Conservation (phyloP, 2,888 invertebrate genomes). For the Drosophila kuntzei region DNA sequence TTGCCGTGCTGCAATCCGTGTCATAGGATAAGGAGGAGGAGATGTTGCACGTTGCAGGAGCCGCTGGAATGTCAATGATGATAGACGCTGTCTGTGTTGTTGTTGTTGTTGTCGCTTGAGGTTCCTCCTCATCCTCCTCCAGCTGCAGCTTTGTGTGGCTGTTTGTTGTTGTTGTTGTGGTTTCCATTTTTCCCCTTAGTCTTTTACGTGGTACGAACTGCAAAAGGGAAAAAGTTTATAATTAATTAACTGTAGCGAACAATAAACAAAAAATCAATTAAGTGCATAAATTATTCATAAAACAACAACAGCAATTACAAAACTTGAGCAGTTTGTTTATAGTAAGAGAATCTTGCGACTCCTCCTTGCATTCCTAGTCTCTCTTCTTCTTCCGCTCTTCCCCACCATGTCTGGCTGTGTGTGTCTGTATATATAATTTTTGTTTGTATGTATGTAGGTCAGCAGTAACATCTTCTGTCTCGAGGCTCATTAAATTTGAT, state of each 20-base stretch:
- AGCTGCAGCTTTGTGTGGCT: conserved; percentile 66
- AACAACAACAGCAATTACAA: conserved; percentile 54
- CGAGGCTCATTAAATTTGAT: conserved; percentile 63
- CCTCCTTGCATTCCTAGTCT: conserved; percentile 49
- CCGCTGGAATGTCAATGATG: conserved; percentile 83
- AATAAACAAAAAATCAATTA: conserved; percentile 78
- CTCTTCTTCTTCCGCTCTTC: conserved; percentile 15
- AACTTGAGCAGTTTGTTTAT: conserved; percentile 65
- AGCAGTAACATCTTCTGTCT: conserved; percentile 60
- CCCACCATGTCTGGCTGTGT: neutral
- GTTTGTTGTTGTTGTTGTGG: conserved; percentile 50
- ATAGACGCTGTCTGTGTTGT: conserved; percentile 56
- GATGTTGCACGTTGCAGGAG: conserved; percentile 36
- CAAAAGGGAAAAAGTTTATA: conserved; percentile 58
- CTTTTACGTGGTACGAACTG: conserved; percentile 35
- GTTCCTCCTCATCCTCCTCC: conserved; percentile 43
- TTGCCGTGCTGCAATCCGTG: conserved; percentile 83
- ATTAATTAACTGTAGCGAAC: conserved; percentile 69
- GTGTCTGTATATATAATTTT: conserved; percentile 10
- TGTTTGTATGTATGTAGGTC: conserved; percentile 50
- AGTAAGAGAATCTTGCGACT: conserved; percentile 40
- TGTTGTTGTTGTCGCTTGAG: conserved; percentile 27
- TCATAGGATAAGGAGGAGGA: conserved; percentile 73
- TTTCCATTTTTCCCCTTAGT: conserved; percentile 58
- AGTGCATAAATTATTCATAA: conserved; percentile 78